A percentile compares a stretch with the other conserved stretches of the same genome.
Evolutionary conservation across 2,113 vertebrate genomes (phyloP).

Genomic region (Eupsittula cactorum): DNA sequence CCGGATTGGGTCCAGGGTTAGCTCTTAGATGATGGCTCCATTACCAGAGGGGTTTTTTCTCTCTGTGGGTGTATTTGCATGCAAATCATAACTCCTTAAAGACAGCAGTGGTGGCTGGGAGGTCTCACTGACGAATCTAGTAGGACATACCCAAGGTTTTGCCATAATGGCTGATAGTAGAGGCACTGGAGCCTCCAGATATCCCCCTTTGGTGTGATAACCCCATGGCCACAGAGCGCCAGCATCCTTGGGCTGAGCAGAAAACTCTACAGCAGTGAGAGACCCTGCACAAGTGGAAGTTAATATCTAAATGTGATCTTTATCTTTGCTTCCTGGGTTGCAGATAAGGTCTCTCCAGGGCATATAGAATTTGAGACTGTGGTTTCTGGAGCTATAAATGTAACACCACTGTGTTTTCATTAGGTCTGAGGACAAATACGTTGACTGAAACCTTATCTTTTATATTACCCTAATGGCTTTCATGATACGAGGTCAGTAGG

Average conservation of each 20-base stretch:
- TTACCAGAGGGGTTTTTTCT: not conserved
- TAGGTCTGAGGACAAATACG: not conserved
- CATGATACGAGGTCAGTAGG: not conserved
- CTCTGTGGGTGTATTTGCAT: accelerated
- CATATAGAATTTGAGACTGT: not conserved
- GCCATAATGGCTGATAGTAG: not conserved
- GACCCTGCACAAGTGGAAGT: not conserved
- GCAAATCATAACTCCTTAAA: not conserved
- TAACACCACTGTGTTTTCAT: constrained; percentile 41
- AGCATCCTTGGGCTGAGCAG: accelerated
- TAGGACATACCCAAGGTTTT: not conserved
- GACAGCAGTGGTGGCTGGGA: not conserved
- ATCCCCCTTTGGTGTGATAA: not conserved
- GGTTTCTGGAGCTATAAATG: constrained; percentile 39
- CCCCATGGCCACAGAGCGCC: accelerated
- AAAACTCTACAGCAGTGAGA: accelerated
- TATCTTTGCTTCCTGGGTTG: constrained; percentile 24
- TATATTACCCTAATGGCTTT: not conserved
- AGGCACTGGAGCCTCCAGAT: not conserved
- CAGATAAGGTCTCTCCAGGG: constrained; percentile 36
- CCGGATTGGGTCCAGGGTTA: too few relatives aligned
- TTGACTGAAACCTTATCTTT: constrained; percentile 14
- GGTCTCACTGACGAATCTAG: not conserved
- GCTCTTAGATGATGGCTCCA: not conserved
- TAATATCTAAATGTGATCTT: not conserved